Percentiles rank a stretch among this genome's conserved stretches.
Evolutionary conservation across 2,113 vertebrate genomes (phyloP).

Genomic region (Ciconia maguari): DNA sequence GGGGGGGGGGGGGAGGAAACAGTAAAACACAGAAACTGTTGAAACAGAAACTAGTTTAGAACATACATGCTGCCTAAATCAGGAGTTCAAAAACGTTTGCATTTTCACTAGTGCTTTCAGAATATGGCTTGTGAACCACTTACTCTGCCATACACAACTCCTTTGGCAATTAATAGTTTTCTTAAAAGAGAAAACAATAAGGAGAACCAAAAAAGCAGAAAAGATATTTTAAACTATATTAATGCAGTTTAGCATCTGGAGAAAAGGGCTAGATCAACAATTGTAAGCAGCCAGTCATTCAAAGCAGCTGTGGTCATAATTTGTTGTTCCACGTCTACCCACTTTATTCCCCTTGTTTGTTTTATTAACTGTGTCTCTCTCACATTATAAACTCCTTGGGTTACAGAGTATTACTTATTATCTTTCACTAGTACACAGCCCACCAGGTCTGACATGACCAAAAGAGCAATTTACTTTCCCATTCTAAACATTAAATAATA

Average conservation of each 20-base stretch:
- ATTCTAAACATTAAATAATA: neutral
- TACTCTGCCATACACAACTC: neutral
- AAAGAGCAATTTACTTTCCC: neutral
- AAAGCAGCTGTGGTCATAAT: neutral
- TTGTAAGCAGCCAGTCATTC: neutral
- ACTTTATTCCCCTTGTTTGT: neutral
- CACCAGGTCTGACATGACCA: neutral
- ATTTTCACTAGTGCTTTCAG: neutral
- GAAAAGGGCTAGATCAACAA: neutral
- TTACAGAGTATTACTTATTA: neutral
- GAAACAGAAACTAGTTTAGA: neutral
- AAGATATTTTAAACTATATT: conserved; percentile 2
- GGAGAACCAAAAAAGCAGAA: neutral
- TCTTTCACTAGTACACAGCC: neutral
- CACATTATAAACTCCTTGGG: neutral
- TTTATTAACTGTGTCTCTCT: neutral
- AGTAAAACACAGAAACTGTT: neutral
- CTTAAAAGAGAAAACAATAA: neutral
- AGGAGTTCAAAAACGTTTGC: neutral
- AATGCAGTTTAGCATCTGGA: neutral
- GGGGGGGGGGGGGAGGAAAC: neutral
- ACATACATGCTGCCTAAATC: neutral
- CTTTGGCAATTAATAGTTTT: neutral
- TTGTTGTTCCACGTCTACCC: neutral
- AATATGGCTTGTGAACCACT: neutral